phyloP scores from a whole-genome alignment of 2,888 invertebrate genomes.

The Zaprionus lineosus region DNA sequence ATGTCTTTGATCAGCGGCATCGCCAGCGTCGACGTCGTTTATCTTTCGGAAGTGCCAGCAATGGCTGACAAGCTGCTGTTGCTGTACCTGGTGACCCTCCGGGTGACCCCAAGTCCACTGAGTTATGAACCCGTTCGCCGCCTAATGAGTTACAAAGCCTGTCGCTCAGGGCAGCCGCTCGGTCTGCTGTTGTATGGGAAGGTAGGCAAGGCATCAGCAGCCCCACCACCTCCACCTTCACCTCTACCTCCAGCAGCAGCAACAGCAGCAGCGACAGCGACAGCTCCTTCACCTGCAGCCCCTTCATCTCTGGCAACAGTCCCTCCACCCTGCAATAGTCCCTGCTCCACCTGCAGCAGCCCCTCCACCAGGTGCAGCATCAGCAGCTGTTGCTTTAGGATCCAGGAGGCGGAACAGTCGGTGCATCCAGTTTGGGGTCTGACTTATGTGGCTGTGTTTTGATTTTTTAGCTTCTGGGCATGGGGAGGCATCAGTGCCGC shows the following conservation, averaged over 20 bases:
- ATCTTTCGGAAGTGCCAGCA: slow-evolving; percentile 61
- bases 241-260: background rate
- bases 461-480: slow-evolving; percentile 75
- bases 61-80: slow-evolving; percentile 26
- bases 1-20: slow-evolving; percentile 56
- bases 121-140: slow-evolving; percentile 74
- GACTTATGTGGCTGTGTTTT: slow-evolving; percentile 50
- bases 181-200: no score
- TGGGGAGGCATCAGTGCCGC: slow-evolving; percentile 13
- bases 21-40: slow-evolving; percentile 45
- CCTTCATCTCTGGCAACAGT: no score
- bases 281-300: background rate
- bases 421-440: slow-evolving; percentile 10
- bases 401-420: slow-evolving; percentile 31
- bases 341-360: background rate
- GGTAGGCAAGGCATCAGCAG: background rate
- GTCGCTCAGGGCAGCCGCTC: slow-evolving; percentile 34
- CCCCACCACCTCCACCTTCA: no score
- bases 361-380: background rate
- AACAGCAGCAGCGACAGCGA: slow-evolving; percentile 4
- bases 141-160: slow-evolving; percentile 63
- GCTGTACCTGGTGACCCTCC: slow-evolving; percentile 48
- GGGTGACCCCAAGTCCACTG: slow-evolving; percentile 38
- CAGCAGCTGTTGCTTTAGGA: background rate
- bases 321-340: no score